Evolutionary conservation across 53 echinoderm and acorn worm species (phyloP).

Genomic region (Arbacia lixula): DNA sequence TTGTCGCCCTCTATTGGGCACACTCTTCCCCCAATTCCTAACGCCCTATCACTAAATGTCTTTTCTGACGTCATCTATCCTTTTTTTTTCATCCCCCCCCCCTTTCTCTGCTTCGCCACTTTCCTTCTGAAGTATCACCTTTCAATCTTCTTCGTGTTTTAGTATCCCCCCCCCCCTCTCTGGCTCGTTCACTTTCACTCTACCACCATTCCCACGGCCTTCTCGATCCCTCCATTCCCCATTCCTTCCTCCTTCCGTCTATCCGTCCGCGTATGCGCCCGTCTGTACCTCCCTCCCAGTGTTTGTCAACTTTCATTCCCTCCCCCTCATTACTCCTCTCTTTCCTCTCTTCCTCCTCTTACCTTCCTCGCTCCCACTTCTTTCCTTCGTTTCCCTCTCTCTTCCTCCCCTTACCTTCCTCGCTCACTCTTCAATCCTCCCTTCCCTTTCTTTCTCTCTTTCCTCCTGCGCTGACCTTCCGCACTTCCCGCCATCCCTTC

Average conservation of each 20-base stretch:
- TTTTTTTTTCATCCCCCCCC: not conserved
- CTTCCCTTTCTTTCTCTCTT: not conserved
- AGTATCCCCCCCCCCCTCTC: too few species aligned
- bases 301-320: too few species aligned
- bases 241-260: not conserved
- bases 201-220: too few species aligned
- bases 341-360: not conserved
- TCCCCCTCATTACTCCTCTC: not conserved
- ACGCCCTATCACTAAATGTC: not conserved
- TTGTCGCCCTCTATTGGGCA: not conserved
- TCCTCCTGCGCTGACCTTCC: not conserved
- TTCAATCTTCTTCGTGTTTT: too few species aligned
- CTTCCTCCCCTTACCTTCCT: not conserved
- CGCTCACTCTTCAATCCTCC: not conserved
- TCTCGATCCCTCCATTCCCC: not conserved
- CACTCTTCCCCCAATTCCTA: not conserved
- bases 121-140: too few species aligned
- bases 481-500: too few species aligned
- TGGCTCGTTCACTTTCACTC: too few species aligned
- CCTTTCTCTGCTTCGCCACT: not conserved
- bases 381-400: not conserved
- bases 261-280: not conserved
- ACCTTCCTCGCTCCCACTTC: not conserved
- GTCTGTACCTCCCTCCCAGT: not conserved
- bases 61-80: not conserved